A percentile compares a stretch with the other conserved stretches of the same genome.
phyloP scores from a whole-genome alignment of 2,113 vertebrate species.

The Ancistrus triradiatus region DNA sequence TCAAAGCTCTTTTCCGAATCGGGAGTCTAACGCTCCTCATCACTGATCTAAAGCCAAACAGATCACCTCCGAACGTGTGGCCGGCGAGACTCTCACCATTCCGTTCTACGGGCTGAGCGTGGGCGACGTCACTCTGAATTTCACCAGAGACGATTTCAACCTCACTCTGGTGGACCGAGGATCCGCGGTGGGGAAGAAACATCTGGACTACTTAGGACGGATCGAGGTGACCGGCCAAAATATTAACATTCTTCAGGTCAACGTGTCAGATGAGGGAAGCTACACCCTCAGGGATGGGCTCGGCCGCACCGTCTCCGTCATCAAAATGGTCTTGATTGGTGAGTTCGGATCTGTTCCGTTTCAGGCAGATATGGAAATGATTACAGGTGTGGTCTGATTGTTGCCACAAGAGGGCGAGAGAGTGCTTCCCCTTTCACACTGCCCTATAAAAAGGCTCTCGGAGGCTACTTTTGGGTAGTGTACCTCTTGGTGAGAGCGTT shows the following conservation, averaged over 20 bases:
- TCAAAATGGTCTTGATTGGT: conserved; percentile 57
- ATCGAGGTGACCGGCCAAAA: conserved; percentile 19
- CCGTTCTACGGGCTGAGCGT: conserved; percentile 47
- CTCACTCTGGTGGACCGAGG: conserved; percentile 54
- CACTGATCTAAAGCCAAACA: conserved; percentile 35
- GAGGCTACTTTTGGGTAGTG: too few species aligned
- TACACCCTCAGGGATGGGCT: conserved; percentile 51
- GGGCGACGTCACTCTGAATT: conserved; percentile 26
- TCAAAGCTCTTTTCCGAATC: too few species aligned
- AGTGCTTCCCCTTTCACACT: too few species aligned
- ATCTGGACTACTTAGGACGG: conserved; percentile 43
- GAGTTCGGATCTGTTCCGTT: too few species aligned
- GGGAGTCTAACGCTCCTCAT: too few species aligned
- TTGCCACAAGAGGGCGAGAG: too few species aligned
- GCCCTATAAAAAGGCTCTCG: too few species aligned
- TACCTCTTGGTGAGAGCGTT: too few species aligned
- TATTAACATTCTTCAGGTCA: conserved; percentile 51
- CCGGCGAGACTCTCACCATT: conserved; percentile 54
- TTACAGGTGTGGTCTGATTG: too few species aligned
- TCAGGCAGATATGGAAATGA: too few species aligned
- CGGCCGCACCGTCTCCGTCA: conserved; percentile 44
- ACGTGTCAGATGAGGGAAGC: conserved; percentile 50
- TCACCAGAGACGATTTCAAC: conserved; percentile 35
- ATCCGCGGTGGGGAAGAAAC: conserved; percentile 25
- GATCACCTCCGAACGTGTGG: conserved; percentile 32